Percentiles rank a stretch among this genome's conserved stretches.
These are phyloP conservation scores for Punctoribates punctum DNA, from an alignment of 2,888 invertebrate species.

Conservation along the genomic window DNA sequence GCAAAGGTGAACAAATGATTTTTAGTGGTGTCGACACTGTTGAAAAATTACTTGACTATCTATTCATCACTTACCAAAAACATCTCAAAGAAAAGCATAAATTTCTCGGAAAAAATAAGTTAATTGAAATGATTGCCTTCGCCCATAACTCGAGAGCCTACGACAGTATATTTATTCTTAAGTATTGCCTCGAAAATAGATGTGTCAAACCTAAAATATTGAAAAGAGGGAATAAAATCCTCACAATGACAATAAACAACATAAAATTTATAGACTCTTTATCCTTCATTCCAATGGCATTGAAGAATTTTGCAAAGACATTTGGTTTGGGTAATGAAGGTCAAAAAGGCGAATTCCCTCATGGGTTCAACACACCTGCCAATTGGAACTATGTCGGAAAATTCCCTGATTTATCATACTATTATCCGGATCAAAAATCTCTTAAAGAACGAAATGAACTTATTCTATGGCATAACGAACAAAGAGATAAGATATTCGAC, in stretches of 20 bases:
- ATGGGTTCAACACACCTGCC: constrained; percentile 40
- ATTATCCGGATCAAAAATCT: background rate
- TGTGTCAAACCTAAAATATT: background rate
- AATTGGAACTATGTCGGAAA: background rate
- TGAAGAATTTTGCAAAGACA: constrained; percentile 35
- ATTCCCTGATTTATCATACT: constrained; percentile 17
- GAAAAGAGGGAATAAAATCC: constrained; percentile 36
- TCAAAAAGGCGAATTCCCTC: constrained; percentile 40
- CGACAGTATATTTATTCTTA: constrained; percentile 43
- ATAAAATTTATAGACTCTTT: constrained; percentile 36
- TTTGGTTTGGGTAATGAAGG: constrained; percentile 3
- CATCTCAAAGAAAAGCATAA: background rate
- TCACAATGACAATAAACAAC: constrained; percentile 32
- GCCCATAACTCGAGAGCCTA: constrained; percentile 43
- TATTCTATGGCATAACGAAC: constrained; percentile 39
- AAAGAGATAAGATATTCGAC: constrained; percentile 45
- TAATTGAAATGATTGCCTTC: constrained; percentile 7
- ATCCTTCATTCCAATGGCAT: constrained; percentile 38
- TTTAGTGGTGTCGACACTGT: background rate
- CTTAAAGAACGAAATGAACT: background rate
- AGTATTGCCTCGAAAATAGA: constrained; percentile 2
- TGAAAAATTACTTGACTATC: background rate
- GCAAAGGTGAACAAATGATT: background rate
- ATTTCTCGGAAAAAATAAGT: background rate
- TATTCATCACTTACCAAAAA: background rate